Base-by-base conservation (phyloP, 2,888 invertebrate species). In the Hypolimnas misippus region DNA sequence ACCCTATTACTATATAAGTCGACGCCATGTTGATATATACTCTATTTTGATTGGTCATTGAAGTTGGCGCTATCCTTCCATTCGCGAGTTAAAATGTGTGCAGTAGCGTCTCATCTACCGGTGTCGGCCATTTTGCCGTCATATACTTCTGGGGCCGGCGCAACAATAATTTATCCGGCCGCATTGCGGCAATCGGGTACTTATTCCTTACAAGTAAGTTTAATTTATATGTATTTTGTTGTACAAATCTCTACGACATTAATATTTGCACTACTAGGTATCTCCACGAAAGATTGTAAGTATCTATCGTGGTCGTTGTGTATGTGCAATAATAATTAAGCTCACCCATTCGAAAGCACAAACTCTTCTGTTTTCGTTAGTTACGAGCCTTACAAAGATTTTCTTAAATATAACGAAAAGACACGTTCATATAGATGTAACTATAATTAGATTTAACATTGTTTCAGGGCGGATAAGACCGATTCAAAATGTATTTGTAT, bases 401-500 rank as follows among this genome's bases (percentile, higher is more conserved):
- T 1, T 52, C 10, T 1, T 19, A 7, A 5, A 14, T 31, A 12
- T 35, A 0, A 38, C n/a, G n/a, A 17, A 29, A 51, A 58, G 31
- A 46, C 21, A 38, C 10, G 29, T 38, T 4, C 42, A 2, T 3
- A n/a, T 1, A 1, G 5, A 7, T 14, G 0, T 14, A 42, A 38
- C 57, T 40, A 21, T 40, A 29, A 35, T 35, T 29, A 46, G 29
- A 19, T 33, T 6, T 56, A 0, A 2, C 46, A 42, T 59, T 69
- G 21, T 87, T 88, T 62, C 80, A 89, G 89, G 75, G 65, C 65
- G 79, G 79, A 76, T 89, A 90, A 89, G 68, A 73, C 73, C 81
- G 81, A 69, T 56, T 58, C 69, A 89, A 76, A 64, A 99, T 99
- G 99, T 96, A 97, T 95, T 93, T 99, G 69, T 99, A 99, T 91